Base-by-base conservation (phyloP, 1,140 invertebrate genomes). In the Bombus pyrosoma region DNA sequence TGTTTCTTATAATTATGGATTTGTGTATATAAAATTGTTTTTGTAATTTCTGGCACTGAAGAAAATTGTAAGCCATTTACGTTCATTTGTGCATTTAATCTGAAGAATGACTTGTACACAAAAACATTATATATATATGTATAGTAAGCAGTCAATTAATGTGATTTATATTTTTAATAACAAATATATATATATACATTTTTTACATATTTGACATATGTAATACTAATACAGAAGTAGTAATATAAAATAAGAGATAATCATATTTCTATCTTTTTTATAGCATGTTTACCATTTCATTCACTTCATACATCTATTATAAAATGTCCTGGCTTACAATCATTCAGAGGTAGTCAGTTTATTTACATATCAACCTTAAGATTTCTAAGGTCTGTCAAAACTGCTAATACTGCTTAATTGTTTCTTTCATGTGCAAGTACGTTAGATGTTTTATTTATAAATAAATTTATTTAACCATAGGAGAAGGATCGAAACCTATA, bases 401-500 rank as follows among this genome's bases (percentile, higher is more conserved):
- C 15, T 79, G 41, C 32, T 59, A 47, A 22, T 81, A 66, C 53
- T 43, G 43, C 37, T 75, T 81, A 59, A 53, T 43, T 71, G 72
- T 76, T 47, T 66, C 1, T n/a, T 82, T 43, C 1, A 37, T 62
- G 9, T 69, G 32, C 22, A 39, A 68, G 8, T 32, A 71, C 34
- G 47, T 22, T 22, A 57, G 6, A 2, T 18, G 22, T 73, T 72
- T 15, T 57, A 32, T 78, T 64, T n/a, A 66, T 74, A 64, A 79
- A 80, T 53, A 39, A 12, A 73, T 85, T 25, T 81, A 43, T 39
- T 37, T 84, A 69, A 83, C 0, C 72, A 37, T 66, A 93, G 92
- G 92, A 59, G 92, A 93, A 78, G 92, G 92, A 64, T 57, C 68
- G 6, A 93, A 91, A 41, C 91, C 92, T 32, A 92, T 93, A 78